Conservation (phyloP, 1,140 invertebrate species). For the Pogonognathellus flavescens region DNA sequence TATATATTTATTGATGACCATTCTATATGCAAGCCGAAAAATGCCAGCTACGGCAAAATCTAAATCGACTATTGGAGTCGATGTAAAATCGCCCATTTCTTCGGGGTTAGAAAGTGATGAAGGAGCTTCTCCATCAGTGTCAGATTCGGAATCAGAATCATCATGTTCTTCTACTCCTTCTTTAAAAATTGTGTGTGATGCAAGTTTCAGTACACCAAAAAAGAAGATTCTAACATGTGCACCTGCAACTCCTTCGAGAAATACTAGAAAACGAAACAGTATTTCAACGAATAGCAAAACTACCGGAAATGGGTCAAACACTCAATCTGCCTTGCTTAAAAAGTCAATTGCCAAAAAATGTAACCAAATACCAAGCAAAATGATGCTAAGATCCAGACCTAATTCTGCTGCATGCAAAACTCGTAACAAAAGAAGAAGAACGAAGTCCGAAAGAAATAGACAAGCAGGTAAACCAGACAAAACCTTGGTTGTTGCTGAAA, state of each 20-base stretch:
- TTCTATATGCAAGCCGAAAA: no score
- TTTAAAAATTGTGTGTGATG: constrained; percentile 1
- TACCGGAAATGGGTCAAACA: neutral
- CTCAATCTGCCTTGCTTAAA: neutral
- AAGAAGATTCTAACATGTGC: neutral
- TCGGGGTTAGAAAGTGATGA: neutral
- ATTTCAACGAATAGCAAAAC: neutral
- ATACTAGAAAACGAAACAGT: neutral
- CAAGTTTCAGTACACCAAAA: neutral
- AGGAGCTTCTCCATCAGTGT: neutral
- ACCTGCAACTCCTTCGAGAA: neutral
- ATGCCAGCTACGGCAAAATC: neutral
- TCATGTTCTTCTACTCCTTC: neutral
- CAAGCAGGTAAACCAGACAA: constrained; percentile 34
- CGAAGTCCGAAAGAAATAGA: constrained; percentile 53
- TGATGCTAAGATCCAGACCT: constrained; percentile 21
- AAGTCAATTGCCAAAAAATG: neutral
- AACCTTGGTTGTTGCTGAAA: neutral
- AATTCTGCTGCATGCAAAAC: neutral
- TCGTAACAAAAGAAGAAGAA: constrained; percentile 44
- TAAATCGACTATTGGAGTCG: neutral
- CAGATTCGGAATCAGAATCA: constrained; percentile 17
- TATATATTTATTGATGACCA: no score
- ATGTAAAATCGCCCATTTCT: neutral
- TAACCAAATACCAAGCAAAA: constrained; percentile 5